These are phyloP conservation scores for Falco peregrinus DNA, from an alignment of 2,797 vertebrate genomes.

Conservation along the genomic window DNA sequence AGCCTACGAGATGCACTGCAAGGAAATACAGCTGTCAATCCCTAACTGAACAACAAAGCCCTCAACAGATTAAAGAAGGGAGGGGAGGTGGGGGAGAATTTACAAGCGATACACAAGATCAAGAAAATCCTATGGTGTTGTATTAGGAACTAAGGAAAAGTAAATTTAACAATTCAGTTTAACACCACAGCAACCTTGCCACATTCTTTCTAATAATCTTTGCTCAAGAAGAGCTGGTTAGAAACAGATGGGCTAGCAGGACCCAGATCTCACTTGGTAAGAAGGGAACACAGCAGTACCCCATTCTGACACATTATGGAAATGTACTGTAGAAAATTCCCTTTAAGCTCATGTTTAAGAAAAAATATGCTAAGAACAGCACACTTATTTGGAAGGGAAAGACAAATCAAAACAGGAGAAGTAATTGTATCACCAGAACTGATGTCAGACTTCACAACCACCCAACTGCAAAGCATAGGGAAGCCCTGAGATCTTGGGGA, in stretches of 20 bases:
- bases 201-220: not conserved
- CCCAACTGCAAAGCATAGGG: not conserved
- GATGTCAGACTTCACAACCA: slow-evolving; percentile 3
- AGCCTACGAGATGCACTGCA: not conserved
- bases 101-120: not conserved
- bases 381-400: not conserved
- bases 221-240: not conserved
- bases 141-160: not conserved
- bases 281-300: not conserved
- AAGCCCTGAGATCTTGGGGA: not conserved
- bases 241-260: not conserved
- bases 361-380: slow-evolving; percentile 7
- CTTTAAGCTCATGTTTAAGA: not conserved
- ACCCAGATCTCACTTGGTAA: not conserved
- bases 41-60: not conserved
- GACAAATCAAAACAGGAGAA: not conserved
- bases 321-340: not conserved
- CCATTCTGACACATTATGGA: slow-evolving; percentile 1
- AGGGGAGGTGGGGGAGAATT: not conserved
- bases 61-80: not conserved
- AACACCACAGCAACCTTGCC: not conserved
- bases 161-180: rapidly evolving
- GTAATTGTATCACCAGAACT: not conserved
- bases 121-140: not conserved
- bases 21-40: not conserved